Percentiles rank a stretch among this genome's conserved stretches.
These are phyloP conservation scores for Amphipoea lucens DNA, from an alignment of 2,888 invertebrate species.

Conservation along the genomic window DNA sequence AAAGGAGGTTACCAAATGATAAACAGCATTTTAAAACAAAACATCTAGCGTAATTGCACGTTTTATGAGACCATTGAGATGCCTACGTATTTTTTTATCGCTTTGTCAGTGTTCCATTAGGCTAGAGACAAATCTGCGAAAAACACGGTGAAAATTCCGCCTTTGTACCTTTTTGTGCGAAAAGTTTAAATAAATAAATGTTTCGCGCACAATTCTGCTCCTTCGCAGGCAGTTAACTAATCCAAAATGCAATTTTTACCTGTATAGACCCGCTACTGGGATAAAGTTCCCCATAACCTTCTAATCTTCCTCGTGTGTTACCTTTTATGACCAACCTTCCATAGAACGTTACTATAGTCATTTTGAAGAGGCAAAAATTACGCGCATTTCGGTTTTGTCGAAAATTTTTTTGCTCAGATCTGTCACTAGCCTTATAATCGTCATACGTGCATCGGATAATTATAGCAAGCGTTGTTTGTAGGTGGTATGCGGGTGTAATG, in stretches of 20 bases:
- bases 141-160: not conserved
- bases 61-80: slow-evolving; percentile 16
- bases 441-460: slow-evolving; percentile 22
- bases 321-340: not conserved
- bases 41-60: slow-evolving; percentile 20
- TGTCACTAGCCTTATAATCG: slow-evolving; percentile 6
- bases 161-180: too few relatives aligned
- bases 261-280: too few relatives aligned
- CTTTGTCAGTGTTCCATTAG: slow-evolving; percentile 10
- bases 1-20: slow-evolving; percentile 27
- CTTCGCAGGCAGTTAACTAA: not conserved
- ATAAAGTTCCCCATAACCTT: not conserved
- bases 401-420: not conserved
- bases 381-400: not conserved
- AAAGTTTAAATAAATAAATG: too few relatives aligned
- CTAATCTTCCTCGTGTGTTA: too few relatives aligned
- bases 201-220: not conserved
- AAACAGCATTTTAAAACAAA: slow-evolving; percentile 27
- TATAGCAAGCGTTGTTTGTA: slow-evolving; percentile 39
- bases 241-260: not conserved
- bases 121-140: not conserved
- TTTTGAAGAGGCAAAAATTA: not conserved
- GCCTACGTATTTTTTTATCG: slow-evolving; percentile 41
- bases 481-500: slow-evolving; percentile 59
- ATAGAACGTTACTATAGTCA: not conserved